Evolutionary conservation across 2,797 vertebrate species (phyloP), one percentile per base, ranked within the genome.

Genomic region (Helostoma temminkii): DNA sequence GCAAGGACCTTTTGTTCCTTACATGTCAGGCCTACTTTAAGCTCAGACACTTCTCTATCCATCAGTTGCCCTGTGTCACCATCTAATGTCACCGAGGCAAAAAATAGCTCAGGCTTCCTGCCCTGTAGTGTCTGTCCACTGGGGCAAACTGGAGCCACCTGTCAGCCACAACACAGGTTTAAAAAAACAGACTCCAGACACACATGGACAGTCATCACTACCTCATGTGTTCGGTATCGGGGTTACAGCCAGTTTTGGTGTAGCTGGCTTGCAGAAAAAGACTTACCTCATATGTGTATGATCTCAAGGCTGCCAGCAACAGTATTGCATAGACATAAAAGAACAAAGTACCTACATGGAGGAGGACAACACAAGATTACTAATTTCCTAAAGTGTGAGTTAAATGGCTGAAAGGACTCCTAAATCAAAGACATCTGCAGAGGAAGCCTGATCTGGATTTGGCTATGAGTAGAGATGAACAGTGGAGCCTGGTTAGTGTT

Each of bases 91-190:
- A 83, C 30, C 48, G 14, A 7, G 60, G 85, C 71, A 82, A 55
- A 88, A 90, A 92, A 91, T 91, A 92, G 82, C 81, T 52, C 43
- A 4, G 26, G 49, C 78, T 71, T 78, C 46, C 70, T 81, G 67
- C 60, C 71, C 70, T 32, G 73, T 56, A 56, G 80, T 62, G 41
- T 75, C 55, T 56, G 80, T 78, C 71, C 81, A 42, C 75, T 56
- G 71, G 81, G 57, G 74, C 69, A 62, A 72, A 74, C 76, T 73
- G 67, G 24, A 72, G 72, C 78, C 89, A 88, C 84, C 89, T 92
- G 90, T 86, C 85, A 89, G 64, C 58, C 76, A 50, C 43, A 66
- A 64, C 69, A 18, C 79, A 67, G 81, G 85, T 89, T 89, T 76
- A 82, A 74, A 66, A 37, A 84, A 65, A 56, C 70, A 62, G 64